A percentile compares a stretch with the other conserved stretches of the same genome.
Conservation (phyloP, 2,113 vertebrate genomes). For the Thermophis baileyi region DNA sequence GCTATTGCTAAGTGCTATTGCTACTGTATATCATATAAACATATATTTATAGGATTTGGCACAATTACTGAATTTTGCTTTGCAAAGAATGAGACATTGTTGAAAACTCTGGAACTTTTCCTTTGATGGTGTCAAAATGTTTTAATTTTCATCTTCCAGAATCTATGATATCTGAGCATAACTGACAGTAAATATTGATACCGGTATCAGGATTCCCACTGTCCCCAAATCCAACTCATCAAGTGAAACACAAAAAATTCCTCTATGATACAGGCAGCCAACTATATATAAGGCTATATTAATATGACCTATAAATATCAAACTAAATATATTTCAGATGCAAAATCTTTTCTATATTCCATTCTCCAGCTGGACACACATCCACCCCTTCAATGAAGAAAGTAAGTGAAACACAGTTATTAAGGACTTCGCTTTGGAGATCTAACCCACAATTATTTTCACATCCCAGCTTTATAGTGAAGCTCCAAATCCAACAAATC, state of each 20-base stretch:
- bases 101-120: not conserved
- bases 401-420: not conserved
- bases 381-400: not conserved
- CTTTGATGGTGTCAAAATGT: not conserved
- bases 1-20: too few species aligned
- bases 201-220: not conserved
- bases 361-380: not conserved
- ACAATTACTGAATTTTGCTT: not conserved
- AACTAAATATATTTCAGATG: not conserved
- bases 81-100: not conserved
- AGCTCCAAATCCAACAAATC: not conserved
- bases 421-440: not conserved
- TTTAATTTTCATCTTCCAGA: not conserved
- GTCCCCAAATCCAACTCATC: not conserved
- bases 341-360: not conserved
- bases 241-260: not conserved
- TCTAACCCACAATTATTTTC: not conserved
- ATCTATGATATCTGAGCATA: not conserved
- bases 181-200: not conserved
- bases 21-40: not conserved
- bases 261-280: not conserved
- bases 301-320: not conserved
- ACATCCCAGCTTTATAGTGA: not conserved
- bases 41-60: not conserved
- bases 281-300: not conserved